Evolutionary conservation across 2,888 invertebrate species (phyloP).

Genomic region (Hemistola chrysoprasaria): DNA sequence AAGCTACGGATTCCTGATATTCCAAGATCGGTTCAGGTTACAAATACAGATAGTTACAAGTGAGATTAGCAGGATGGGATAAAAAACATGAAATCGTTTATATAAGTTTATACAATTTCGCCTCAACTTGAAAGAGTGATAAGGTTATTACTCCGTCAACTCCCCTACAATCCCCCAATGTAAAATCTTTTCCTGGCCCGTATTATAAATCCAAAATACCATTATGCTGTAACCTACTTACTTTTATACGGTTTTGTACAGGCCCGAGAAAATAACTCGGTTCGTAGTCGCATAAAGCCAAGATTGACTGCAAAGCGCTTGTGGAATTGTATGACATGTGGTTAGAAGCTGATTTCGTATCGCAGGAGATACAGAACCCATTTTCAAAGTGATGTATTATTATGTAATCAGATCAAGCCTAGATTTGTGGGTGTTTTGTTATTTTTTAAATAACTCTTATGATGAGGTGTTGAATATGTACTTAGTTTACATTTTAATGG

Average conservation of each 20-base stretch:
- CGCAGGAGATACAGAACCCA: constrained; percentile 6
- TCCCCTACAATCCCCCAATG: constrained; percentile 1
- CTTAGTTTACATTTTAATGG: no score
- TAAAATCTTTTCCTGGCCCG: constrained; percentile 11
- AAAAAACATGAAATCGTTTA: no score
- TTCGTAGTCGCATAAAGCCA: constrained; percentile 18
- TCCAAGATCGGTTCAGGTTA: no score
- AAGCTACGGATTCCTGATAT: no score
- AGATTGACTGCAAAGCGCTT: constrained; percentile 19
- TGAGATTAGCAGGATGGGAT: no score
- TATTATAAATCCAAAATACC: constrained; percentile 20
- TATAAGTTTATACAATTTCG: no score
- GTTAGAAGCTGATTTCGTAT: constrained; percentile 15
- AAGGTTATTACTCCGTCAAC: background rate
- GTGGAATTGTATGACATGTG: constrained; percentile 14
- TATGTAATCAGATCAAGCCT: no score
- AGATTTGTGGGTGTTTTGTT: no score
- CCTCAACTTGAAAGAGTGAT: no score
- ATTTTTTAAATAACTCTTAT: no score
- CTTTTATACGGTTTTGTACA: constrained; percentile 15
- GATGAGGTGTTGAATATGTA: no score
- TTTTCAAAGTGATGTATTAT: background rate
- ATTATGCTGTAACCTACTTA: constrained; percentile 14
- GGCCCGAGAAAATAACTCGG: constrained; percentile 13
- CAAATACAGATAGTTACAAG: no score